Base-by-base conservation (phyloP, 2,113 vertebrate genomes). In the Hucho hucho region DNA sequence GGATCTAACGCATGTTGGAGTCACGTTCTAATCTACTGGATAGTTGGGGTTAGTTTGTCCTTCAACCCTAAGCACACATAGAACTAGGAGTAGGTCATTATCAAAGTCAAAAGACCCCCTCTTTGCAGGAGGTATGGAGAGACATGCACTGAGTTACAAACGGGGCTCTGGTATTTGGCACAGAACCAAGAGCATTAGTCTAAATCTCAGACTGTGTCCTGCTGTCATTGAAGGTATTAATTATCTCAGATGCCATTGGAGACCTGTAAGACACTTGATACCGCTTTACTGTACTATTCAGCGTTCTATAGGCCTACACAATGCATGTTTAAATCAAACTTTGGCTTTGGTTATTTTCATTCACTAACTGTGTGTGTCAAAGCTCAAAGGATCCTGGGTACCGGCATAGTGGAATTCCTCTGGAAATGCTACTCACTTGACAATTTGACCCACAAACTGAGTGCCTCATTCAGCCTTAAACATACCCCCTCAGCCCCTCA, bases 341-440 rank as follows among this genome's bases (percentile, higher is more conserved):
- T 58, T 14, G 4, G 16, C 14, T 20, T 59, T 59, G 16, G 5
- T 59, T 22, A 22, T n/a, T 61, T 6, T 61, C 6, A 61, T 20
- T 20, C 4, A 0, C 58, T 16, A n/a, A 16, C n/a, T 61, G 58
- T 61, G 7, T 24, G 18, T 61, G 58, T 6, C 6, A 61, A 61
- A 22, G 58, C 16, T 61, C n/a, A n/a, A 22, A 61, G 20, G n/a
- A 9, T n/a, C 58, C 20, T 1, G n/a, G 58, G n/a, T 37, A 47
- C 28, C 28, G 25, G 63, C 12, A 0, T 72, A 43, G 64, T 69
- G 69, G 49, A 56, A 76, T 73, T 59, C 70, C 22, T 53, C 37
- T 66, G 20, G 74, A 73, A 80, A 80, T 80, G 49, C 24, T 68
- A 77, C 71, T 70, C 43, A 71, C 9, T 75, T 77, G 59, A 71